phyloP scores from a whole-genome alignment of 64 coral and sea anemone species.

The Dendronephthya gigantea region DNA sequence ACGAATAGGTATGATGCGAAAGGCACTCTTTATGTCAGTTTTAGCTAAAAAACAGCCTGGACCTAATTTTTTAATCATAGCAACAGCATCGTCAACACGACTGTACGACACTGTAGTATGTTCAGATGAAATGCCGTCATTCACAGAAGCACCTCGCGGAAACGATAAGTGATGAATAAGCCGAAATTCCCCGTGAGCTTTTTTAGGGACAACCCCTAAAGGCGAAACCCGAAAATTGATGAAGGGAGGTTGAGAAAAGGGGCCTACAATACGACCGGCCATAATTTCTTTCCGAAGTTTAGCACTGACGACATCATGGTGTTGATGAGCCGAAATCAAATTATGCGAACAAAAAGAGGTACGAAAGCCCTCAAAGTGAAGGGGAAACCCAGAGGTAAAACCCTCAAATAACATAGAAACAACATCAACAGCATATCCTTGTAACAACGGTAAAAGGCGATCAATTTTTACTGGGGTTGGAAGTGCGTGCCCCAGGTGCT shows the following conservation, averaged over 20 bases:
- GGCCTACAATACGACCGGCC: constrained; percentile 6
- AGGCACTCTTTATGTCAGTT: no score
- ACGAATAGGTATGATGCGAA: constrained; percentile 29
- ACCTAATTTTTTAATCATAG: constrained; percentile 30
- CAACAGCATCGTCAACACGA: constrained; percentile 22
- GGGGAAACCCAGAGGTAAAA: constrained; percentile 25
- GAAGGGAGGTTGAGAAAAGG: not conserved
- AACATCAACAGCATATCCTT: constrained; percentile 10
- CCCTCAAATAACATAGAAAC: not conserved
- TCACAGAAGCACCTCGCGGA: no score
- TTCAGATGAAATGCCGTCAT: no score
- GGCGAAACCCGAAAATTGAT: not conserved
- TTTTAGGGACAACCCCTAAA: not conserved
- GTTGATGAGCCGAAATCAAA: not conserved
- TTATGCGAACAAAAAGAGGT: not conserved
- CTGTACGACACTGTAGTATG: no score
- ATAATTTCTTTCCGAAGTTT: constrained; percentile 19
- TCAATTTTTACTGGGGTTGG: constrained; percentile 25
- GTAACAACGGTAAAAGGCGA: not conserved
- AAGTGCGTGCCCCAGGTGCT: not conserved
- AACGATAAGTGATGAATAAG: no score
- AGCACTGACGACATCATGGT: not conserved
- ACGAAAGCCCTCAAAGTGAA: constrained; percentile 24
- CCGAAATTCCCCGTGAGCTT: no score
- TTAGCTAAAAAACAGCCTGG: constrained; percentile 36